Conservation (phyloP, 2,113 vertebrate species). For the Lates calcarifer region DNA sequence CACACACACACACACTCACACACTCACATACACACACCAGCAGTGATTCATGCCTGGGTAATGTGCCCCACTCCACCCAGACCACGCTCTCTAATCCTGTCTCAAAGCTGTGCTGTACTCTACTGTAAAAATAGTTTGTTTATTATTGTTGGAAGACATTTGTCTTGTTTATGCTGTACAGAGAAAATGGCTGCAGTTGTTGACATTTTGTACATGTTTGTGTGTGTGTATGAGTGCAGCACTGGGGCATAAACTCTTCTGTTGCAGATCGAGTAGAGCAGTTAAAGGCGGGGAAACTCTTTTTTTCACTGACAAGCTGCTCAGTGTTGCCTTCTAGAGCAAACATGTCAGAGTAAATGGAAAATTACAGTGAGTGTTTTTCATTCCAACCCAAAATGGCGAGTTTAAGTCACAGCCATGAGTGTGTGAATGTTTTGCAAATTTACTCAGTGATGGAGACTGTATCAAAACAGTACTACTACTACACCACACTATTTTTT, state of each 20-base stretch:
- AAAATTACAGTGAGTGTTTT: slow-evolving; percentile 14
- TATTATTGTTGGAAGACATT: background rate
- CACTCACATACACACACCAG: slow-evolving; percentile 4
- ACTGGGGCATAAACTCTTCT: background rate
- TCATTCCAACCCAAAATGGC: background rate
- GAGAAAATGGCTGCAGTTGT: background rate
- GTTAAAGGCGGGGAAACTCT: background rate
- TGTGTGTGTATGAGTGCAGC: background rate
- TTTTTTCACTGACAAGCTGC: background rate
- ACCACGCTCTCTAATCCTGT: background rate
- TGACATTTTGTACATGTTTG: background rate
- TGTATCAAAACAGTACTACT: background rate
- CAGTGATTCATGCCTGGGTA: slow-evolving; percentile 63
- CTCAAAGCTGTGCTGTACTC: background rate
- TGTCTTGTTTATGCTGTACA: background rate
- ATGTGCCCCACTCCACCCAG: slow-evolving; percentile 49
- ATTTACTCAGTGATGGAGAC: background rate
- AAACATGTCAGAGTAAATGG: background rate
- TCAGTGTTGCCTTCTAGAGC: background rate
- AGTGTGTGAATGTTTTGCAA: background rate
- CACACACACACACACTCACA: slow-evolving; percentile 5
- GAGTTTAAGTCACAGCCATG: background rate
- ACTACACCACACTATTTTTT: background rate
- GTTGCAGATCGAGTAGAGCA: background rate
- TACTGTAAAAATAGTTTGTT: background rate